These are phyloP conservation scores for Fragum whitleyi DNA, from an alignment of 2,888 invertebrate species.

Conservation along the genomic window DNA sequence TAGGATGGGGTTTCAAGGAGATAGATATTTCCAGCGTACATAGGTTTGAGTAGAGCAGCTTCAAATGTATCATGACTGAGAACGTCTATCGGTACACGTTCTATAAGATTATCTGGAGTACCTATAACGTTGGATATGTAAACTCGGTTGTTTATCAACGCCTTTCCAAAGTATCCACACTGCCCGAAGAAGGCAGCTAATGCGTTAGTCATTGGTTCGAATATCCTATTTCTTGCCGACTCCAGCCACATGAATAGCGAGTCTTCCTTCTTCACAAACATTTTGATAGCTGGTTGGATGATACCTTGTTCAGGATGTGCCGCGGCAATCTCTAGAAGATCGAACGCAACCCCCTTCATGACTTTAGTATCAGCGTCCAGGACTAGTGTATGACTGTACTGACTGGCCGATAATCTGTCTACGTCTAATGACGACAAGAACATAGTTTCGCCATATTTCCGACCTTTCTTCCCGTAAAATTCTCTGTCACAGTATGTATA, in stretches of 20 bases:
- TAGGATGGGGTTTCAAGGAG: constrained; percentile 76
- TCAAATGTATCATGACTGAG: constrained; percentile 81
- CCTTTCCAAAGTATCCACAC: constrained; percentile 78
- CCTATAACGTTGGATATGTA: constrained; percentile 79
- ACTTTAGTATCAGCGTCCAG: constrained; percentile 79
- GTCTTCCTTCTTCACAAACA: constrained; percentile 69
- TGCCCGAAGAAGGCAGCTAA: constrained; percentile 75
- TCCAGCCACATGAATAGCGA: constrained; percentile 80
- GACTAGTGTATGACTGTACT: constrained; percentile 78
- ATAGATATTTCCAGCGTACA: constrained; percentile 73
- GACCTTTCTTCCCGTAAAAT: constrained; percentile 66
- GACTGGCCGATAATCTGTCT: constrained; percentile 33
- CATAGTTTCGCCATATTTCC: constrained; percentile 7
- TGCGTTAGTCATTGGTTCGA: constrained; percentile 78
- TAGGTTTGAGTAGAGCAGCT: constrained; percentile 75
- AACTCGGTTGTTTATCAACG: constrained; percentile 75
- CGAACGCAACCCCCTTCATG: constrained; percentile 70
- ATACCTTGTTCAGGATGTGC: constrained; percentile 78
- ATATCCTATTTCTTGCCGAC: constrained; percentile 73
- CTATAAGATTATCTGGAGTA: constrained; percentile 71
- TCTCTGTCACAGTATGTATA: constrained; percentile 69
- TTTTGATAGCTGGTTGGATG: constrained; percentile 78
- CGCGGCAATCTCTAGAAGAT: constrained; percentile 75
- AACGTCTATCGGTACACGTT: constrained; percentile 79
- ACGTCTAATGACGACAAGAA: constrained; percentile 15